phyloP scores from a whole-genome alignment of 2,888 invertebrate genomes.

The Cheilosia scutellata region DNA sequence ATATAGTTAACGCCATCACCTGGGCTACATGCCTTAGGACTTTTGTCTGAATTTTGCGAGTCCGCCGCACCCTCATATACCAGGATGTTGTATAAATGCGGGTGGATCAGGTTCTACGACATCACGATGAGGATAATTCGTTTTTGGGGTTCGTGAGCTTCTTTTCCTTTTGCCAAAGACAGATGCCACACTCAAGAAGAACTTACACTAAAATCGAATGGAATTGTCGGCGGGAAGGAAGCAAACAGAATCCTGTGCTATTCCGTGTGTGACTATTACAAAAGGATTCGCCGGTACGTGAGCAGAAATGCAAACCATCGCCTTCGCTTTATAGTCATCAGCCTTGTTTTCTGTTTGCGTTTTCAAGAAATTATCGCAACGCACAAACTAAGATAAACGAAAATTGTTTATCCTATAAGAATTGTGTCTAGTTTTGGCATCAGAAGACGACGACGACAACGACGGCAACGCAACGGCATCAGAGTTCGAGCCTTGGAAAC shows the following conservation, averaged over 20 bases:
- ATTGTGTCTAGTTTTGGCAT: slow-evolving; percentile 63
- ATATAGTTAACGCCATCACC: slow-evolving; percentile 70
- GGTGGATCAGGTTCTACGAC: slow-evolving; percentile 54
- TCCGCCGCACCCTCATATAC: slow-evolving; percentile 1
- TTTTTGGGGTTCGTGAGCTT: slow-evolving; percentile 61
- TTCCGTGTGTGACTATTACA: slow-evolving; percentile 72
- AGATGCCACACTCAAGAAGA: slow-evolving; percentile 55
- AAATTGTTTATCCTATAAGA: slow-evolving; percentile 63
- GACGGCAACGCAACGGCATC: background rate
- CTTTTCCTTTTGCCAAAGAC: slow-evolving; percentile 42
- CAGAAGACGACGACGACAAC: slow-evolving; percentile 41
- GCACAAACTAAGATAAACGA: slow-evolving; percentile 61
- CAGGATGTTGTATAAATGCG: slow-evolving; percentile 34
- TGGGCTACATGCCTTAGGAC: slow-evolving; percentile 55
- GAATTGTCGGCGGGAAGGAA: slow-evolving; percentile 36
- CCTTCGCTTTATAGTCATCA: background rate
- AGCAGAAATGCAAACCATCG: slow-evolving; percentile 68
- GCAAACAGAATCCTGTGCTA: slow-evolving; percentile 55
- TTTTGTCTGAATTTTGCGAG: slow-evolving; percentile 56
- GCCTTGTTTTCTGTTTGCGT: slow-evolving; percentile 12
- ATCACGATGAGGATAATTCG: slow-evolving; percentile 73
- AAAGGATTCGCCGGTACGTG: slow-evolving; percentile 71
- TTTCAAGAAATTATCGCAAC: slow-evolving; percentile 60
- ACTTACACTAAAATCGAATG: slow-evolving; percentile 35
- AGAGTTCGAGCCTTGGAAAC: slow-evolving; percentile 20